Conservation (phyloP, 1,140 invertebrate genomes). For the Halesus radiatus region DNA sequence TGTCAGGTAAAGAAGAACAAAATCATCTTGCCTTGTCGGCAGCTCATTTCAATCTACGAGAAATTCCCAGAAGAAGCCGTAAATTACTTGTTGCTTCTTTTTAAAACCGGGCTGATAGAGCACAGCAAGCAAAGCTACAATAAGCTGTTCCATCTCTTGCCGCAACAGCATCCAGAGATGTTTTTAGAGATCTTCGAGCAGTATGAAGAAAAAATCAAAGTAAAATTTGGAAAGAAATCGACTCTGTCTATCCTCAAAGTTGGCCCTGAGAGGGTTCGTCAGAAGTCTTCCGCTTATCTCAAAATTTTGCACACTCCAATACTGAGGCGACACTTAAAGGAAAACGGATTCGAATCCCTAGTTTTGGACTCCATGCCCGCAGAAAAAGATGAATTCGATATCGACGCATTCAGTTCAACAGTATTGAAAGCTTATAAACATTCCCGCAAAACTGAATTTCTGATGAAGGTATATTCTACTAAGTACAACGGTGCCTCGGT, state of each 20-base stretch:
- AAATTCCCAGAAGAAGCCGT: constrained; percentile 3
- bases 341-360: constrained; percentile 35
- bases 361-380: constrained; percentile 3
- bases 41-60: constrained; percentile 41
- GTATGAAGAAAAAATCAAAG: neutral
- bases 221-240: constrained; percentile 26
- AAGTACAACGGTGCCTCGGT: constrained; percentile 35
- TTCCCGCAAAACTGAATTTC: constrained; percentile 11
- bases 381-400: constrained; percentile 21
- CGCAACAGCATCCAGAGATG: constrained; percentile 37
- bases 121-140: neutral
- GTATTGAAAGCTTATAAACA: constrained; percentile 32
- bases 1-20: neutral
- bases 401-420: neutral
- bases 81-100: neutral
- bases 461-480: constrained; percentile 45
- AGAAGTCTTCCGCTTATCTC: constrained; percentile 25
- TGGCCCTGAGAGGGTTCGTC: constrained; percentile 17
- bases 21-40: constrained; percentile 4
- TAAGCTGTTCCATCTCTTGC: neutral
- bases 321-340: constrained; percentile 40
- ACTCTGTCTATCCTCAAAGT: constrained; percentile 28
- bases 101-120: too few relatives aligned
- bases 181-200: constrained; percentile 24
- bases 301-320: constrained; percentile 14